Conservation (phyloP, 2,888 invertebrate genomes). For the Zygothrica quintamaculata region DNA sequence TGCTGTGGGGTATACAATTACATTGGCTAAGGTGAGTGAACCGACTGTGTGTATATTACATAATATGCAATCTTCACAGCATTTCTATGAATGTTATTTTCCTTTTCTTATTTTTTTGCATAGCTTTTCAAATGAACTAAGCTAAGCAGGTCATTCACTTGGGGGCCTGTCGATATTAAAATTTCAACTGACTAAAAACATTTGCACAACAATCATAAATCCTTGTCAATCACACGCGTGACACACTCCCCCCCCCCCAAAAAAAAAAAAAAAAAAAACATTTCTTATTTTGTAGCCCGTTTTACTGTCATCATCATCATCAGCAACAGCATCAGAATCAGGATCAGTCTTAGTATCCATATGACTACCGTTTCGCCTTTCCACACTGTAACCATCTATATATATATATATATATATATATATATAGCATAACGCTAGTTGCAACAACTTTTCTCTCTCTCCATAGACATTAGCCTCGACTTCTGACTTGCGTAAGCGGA, state of each 20-base stretch:
- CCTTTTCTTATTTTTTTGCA: too few relatives aligned
- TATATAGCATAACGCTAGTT: constrained; percentile 60
- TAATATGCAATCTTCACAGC: constrained; percentile 77
- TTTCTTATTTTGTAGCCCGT: constrained; percentile 13
- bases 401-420: constrained; percentile 5
- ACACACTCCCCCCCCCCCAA: constrained; percentile 53
- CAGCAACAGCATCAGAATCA: constrained; percentile 74
- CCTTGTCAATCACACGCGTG: constrained; percentile 81
- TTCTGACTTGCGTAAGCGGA: constrained; percentile 72
- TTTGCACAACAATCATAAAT: constrained; percentile 78
- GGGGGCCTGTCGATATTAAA: constrained; percentile 52
- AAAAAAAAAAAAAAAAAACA: too few relatives aligned
- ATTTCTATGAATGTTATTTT: constrained; percentile 64
- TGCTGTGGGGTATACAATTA: not conserved
- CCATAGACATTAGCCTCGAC: constrained; percentile 22
- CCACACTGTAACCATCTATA: constrained; percentile 10
- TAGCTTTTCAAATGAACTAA: constrained; percentile 41
- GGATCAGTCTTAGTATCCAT: constrained; percentile 47
- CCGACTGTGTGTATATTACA: constrained; percentile 39
- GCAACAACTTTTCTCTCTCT: constrained; percentile 35
- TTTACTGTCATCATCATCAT: constrained; percentile 73
- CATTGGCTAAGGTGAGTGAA: constrained; percentile 64
- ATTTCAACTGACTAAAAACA: constrained; percentile 66
- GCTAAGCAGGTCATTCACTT: constrained; percentile 68
- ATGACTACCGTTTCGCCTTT: constrained; percentile 22